Conservation (phyloP, 2,797 vertebrate genomes). For the Malurus leucopterus region DNA sequence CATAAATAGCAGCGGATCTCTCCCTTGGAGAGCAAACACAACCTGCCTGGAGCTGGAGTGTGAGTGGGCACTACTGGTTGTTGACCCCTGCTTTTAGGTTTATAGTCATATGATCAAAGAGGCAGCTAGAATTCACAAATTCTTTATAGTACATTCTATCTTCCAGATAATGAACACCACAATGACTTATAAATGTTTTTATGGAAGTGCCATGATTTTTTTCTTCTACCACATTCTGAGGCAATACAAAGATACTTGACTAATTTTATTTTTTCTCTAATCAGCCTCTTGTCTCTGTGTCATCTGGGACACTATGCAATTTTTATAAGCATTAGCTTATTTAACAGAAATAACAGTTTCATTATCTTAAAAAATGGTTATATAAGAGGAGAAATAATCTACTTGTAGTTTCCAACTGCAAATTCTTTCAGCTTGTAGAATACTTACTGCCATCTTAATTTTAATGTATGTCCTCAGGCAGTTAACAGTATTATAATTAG, state of each 20-base stretch:
- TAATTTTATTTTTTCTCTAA: not conserved
- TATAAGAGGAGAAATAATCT: not conserved
- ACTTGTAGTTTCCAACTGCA: not conserved
- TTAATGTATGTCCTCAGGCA: not conserved
- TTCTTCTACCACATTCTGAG: not conserved
- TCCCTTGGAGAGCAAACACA: not conserved
- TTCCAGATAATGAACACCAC: not conserved
- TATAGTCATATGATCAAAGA: not conserved
- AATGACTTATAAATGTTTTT: not conserved
- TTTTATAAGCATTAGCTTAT: slow-evolving; percentile 23
- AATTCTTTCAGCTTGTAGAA: slow-evolving; percentile 9
- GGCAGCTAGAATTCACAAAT: not conserved
- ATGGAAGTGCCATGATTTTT: not conserved
- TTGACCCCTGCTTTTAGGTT: not conserved
- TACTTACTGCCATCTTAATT: slow-evolving; percentile 13
- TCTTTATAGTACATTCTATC: not conserved
- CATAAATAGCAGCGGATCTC: not conserved
- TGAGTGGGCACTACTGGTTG: not conserved
- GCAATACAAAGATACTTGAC: not conserved
- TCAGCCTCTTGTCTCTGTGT: not conserved
- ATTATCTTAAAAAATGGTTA: not conserved
- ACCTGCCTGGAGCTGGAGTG: not conserved
- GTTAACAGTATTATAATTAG: not conserved
- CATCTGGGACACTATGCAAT: not conserved
- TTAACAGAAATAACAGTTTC: slow-evolving; percentile 17